Base-by-base conservation (phyloP, 2,888 invertebrate genomes). In the Troglohyphantes excavatus region DNA sequence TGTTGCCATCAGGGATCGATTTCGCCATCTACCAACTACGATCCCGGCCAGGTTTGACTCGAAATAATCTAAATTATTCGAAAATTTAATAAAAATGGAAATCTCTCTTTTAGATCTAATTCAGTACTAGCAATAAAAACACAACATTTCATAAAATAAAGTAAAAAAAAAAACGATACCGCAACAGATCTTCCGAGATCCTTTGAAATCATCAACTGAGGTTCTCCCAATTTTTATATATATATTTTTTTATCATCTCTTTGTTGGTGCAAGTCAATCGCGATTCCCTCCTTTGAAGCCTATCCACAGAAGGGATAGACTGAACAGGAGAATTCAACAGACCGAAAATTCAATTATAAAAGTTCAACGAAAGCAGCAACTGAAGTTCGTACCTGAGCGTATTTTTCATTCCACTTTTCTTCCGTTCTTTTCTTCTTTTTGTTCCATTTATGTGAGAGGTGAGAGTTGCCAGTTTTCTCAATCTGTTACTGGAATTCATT, bases 331-430 rank as follows among this genome's bases (percentile, higher is more conserved):
- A 46, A 17, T 46, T 17, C 46, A 46, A 46, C 46, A 46, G 46
- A 46, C 46, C 46, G 46, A 46, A 67, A 79, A 79, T 79, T 65
- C 79, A 79, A 79, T 79, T 79, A 79, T 79, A 79, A 67, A 67
- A 79, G 67, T 79, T 67, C 67, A 29, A 19, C 67, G 67, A n/a
- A 79, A 9, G n/a, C 65, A 21, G 33, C 33, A 46, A 46, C 13
- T 9, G 46, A 46, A 46, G 46, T 7, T 17, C 46, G 2, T 46
- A 46, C 46, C 17, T 7, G 46, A 17, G 11, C 3, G 46, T 46
- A 46, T 46, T 46, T 46, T 46, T 46, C 46, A 46, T 46, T 46
- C 46, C 17, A 46, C 46, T 46, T 46, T 46, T 17, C 17, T 46
- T 46, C 11, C 11, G 17, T 46, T 2, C 46, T 46, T 33, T 33